These are phyloP conservation scores for Acropternis orthonyx DNA, from an alignment of 2,797 vertebrate genomes.

Conservation along the genomic window DNA sequence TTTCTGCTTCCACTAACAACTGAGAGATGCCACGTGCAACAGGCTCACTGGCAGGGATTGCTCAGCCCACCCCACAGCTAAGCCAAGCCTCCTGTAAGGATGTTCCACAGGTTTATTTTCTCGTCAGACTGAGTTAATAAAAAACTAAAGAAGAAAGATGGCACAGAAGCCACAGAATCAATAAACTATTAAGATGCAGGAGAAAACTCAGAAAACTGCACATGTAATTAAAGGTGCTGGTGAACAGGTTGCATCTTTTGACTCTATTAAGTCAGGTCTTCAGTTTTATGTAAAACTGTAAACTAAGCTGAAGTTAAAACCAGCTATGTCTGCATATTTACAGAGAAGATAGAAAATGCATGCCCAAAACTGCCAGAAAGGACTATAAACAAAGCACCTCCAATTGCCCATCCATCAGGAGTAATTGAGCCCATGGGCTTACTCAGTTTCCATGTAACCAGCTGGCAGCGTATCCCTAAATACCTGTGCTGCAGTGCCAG, in stretches of 20 bases:
- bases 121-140: neutral
- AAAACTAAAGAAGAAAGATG: neutral
- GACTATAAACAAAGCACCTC: neutral
- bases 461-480: neutral
- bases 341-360: neutral
- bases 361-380: neutral
- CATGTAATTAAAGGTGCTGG: neutral
- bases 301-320: neutral
- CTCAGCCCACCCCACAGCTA: neutral
- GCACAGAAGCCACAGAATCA: neutral
- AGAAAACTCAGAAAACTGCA: neutral
- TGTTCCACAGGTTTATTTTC: neutral
- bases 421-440: neutral
- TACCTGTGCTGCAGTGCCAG: neutral
- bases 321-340: neutral
- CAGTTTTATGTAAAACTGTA: neutral
- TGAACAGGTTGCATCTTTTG: neutral
- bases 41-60: neutral
- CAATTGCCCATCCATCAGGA: neutral
- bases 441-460: neutral
- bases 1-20: neutral
- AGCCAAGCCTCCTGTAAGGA: neutral
- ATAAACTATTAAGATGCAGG: conserved; percentile 1
- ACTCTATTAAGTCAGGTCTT: neutral
- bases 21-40: neutral